Evolutionary conservation across 2,113 vertebrate genomes (phyloP).

Genomic region (Varanus komodoensis): DNA sequence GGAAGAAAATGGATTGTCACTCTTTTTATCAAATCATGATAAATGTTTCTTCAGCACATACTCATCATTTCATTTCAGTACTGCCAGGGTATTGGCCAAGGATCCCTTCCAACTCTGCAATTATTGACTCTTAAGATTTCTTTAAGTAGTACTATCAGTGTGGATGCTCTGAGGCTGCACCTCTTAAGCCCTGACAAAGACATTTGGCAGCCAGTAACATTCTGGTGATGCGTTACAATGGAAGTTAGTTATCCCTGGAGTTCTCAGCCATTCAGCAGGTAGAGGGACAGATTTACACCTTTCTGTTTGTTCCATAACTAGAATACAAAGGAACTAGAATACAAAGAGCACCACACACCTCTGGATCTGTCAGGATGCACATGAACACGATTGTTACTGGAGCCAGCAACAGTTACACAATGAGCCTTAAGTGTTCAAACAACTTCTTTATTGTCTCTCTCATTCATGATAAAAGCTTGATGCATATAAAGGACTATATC

Average conservation of each 20-base stretch:
- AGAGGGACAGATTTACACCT: no score
- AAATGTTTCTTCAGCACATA: background rate
- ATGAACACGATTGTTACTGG: background rate
- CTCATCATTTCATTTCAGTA: background rate
- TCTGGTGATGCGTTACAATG: background rate
- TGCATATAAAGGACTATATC: background rate
- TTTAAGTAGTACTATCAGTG: background rate
- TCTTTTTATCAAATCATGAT: background rate
- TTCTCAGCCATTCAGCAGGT: background rate
- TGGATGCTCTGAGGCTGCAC: no score
- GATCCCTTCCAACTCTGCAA: background rate
- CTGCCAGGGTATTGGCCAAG: background rate
- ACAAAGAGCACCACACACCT: background rate
- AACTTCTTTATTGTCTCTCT: background rate
- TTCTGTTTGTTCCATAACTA: background rate
- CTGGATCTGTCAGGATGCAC: background rate
- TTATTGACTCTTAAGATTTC: background rate
- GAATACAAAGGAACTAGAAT: no score
- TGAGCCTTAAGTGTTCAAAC: background rate
- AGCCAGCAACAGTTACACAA: background rate
- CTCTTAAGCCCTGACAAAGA: no score
- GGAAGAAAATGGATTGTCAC: background rate
- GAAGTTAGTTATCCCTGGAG: background rate
- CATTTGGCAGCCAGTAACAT: background rate
- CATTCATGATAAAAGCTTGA: background rate